Evolutionary conservation across 2,797 vertebrate genomes (phyloP).

Genomic region (Tokudaia tokunoshimensis): DNA sequence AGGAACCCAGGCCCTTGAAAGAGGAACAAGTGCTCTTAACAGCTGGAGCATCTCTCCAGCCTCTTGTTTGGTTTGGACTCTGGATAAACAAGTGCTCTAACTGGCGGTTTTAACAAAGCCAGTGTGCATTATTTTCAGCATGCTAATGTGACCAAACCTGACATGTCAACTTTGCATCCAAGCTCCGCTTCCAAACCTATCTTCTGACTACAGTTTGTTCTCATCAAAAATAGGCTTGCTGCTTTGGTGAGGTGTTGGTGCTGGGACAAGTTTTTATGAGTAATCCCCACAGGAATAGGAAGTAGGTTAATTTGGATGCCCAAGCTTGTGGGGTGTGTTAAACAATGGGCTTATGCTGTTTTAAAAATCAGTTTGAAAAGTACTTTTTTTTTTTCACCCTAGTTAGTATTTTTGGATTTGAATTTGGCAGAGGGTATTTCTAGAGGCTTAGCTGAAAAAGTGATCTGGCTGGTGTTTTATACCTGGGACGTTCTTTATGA

Average conservation of each 20-base stretch:
- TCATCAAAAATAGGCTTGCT: constrained; percentile 49
- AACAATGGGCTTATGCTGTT: neutral
- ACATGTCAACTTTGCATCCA: constrained; percentile 20
- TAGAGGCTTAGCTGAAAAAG: neutral
- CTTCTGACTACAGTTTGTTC: constrained; percentile 41
- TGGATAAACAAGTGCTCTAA: neutral
- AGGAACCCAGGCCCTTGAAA: neutral
- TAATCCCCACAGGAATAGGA: constrained; percentile 59
- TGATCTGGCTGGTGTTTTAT: neutral
- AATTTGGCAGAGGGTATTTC: neutral
- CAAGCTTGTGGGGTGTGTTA: constrained; percentile 44
- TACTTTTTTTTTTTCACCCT: neutral
- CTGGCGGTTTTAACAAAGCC: neutral
- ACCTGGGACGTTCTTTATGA: neutral
- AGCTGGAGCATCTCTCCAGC: neutral
- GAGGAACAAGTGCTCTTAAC: neutral
- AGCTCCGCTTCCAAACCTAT: constrained; percentile 23
- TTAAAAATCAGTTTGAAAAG: constrained; percentile 29
- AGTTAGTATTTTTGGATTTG: constrained; percentile 28
- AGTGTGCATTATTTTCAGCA: neutral
- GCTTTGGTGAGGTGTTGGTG: constrained; percentile 46
- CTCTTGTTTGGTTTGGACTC: neutral
- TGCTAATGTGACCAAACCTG: neutral
- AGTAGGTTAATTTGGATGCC: constrained; percentile 61
- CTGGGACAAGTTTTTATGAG: constrained; percentile 48